Base-by-base conservation (phyloP, 2,888 invertebrate species). In the Agrochola lychnidis region DNA sequence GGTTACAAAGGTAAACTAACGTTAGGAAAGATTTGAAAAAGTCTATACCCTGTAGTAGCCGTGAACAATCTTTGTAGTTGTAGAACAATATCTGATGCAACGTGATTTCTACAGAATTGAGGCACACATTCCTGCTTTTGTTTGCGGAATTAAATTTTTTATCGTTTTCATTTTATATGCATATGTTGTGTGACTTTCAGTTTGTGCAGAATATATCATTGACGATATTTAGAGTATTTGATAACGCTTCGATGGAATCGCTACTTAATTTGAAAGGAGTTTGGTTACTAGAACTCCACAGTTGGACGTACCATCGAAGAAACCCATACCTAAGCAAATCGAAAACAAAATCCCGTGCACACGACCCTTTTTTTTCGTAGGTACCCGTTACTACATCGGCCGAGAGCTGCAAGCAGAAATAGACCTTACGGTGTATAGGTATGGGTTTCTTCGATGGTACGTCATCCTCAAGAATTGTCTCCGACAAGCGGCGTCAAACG, bases 1-100 rank as follows among this genome's bases (percentile, higher is more conserved):
- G 90, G 19, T 82, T 78, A 71, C 1, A 48, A 62, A 77, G 5
- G 14, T 25, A 66, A 51, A 30, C 19, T 62, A n/a, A 16, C 14
- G 19, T 75, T 45, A 42, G 6, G 14, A 53, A 10, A 19, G 22
- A 71, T 51, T 56, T 40, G 16, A 22, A 14, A 22, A 22, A 19
- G 25, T 48, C 25, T 12, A 19, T 22, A 25, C 1, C 64, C 25
- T 25, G 12, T 4, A 25, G 19, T 45, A 19, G 25, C 40, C 4
- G 7, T 14, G 16, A 30, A 51, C 9, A 36, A 22, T 22, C 30
- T 30, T 51, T 14, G 14, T 48, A 51, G 22, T 68, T 25, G 16
- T n/a, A 36, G 16, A 53, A 51, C 16, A n/a, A 36, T n/a, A n/a
- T 40, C 0, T 16, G 5, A 16, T 56, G 36, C n/a, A 53, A 40